A percentile compares a stretch with the other conserved stretches of the same genome.
These are phyloP conservation scores for Cricetomys ansorgei DNA, from an alignment of 2,113 vertebrate species.

Conservation along the genomic window DNA sequence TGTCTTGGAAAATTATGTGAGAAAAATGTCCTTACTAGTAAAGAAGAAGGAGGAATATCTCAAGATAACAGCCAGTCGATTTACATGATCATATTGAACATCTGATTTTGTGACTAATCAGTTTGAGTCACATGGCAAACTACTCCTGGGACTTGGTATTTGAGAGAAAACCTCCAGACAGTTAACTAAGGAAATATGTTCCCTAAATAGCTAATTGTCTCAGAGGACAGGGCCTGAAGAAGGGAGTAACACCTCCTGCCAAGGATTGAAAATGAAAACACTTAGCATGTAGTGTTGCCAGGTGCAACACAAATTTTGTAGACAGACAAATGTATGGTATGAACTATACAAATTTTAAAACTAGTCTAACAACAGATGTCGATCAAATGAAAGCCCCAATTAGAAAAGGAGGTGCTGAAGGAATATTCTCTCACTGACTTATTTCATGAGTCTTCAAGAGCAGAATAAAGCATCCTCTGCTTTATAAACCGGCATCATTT, in stretches of 20 bases:
- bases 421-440: background rate
- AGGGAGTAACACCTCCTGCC: background rate
- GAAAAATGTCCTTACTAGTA: constrained; percentile 44
- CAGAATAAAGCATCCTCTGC: background rate
- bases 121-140: constrained; percentile 4
- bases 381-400: constrained; percentile 35
- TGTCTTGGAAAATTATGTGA: constrained; percentile 45
- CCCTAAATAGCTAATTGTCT: background rate
- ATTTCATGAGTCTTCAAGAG: background rate
- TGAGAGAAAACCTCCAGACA: background rate
- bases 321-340: background rate
- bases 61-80: background rate
- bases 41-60: background rate
- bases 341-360: constrained; percentile 35
- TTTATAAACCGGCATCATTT: background rate
- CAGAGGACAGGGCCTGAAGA: background rate
- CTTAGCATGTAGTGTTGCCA: background rate
- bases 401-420: background rate
- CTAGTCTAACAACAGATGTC: constrained; percentile 29
- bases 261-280: background rate
- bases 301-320: background rate
- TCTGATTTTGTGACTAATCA: constrained; percentile 23
- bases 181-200: background rate
- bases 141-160: background rate
- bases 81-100: constrained; percentile 52